Percentiles rank a stretch among this genome's conserved stretches.
Evolutionary conservation across 2,888 invertebrate genomes (phyloP).

Genomic region (Mactromeris polynyma): DNA sequence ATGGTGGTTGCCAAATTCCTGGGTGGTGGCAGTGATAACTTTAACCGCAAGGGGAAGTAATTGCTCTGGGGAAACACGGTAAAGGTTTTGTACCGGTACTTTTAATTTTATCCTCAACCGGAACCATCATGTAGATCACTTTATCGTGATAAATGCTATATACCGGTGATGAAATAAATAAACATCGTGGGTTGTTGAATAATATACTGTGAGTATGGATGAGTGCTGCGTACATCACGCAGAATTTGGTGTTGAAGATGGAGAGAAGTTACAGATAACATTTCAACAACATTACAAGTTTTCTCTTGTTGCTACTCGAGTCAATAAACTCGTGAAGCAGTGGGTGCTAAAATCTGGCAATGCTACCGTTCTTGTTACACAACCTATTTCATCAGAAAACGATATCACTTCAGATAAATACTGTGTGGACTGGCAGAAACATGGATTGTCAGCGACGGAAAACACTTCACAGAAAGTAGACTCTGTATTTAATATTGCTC

Average conservation of each 20-base stretch:
- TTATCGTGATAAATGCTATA: not conserved
- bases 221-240: conserved; percentile 84
- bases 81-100: too few relatives aligned
- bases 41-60: too few relatives aligned
- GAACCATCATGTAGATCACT: not conserved
- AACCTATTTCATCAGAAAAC: conserved; percentile 54
- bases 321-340: conserved; percentile 71
- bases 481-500: conserved; percentile 87
- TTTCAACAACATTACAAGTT: conserved; percentile 82
- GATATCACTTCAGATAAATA: conserved; percentile 55
- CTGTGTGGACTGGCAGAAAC: conserved; percentile 43
- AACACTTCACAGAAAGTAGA: conserved; percentile 70
- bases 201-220: conserved; percentile 64
- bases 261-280: conserved; percentile 74
- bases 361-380: conserved; percentile 83
- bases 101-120: not conserved
- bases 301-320: conserved; percentile 73
- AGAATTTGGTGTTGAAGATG: conserved; percentile 84
- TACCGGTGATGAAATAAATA: not conserved
- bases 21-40: too few relatives aligned
- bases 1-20: too few relatives aligned
- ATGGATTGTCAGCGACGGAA: not conserved
- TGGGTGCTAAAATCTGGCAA: conserved; percentile 81
- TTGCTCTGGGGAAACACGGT: too few relatives aligned
- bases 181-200: not conserved